Evolutionary conservation across 1,140 invertebrate species (phyloP), one percentile per base, ranked within the genome.

Genomic region (Drosophila ironensis): DNA sequence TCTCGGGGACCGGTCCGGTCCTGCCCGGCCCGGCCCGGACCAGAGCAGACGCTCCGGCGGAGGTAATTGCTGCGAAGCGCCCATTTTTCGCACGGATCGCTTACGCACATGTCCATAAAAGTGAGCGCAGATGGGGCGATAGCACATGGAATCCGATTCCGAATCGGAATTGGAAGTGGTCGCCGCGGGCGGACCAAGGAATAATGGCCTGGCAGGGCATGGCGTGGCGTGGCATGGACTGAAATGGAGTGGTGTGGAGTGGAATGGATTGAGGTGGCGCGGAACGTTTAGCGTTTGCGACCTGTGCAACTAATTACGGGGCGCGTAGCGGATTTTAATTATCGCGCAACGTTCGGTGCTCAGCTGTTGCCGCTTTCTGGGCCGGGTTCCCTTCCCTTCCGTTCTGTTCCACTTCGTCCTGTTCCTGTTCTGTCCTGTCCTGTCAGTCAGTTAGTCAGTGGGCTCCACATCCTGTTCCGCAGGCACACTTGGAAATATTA

Each of bases 61-160:
- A 84, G 86, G 75, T 88, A 88, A 88, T 88, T 88, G 81, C 75
- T 66, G 46, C 86, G 84, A 70, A 88, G 75, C 86, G 84, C 84
- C 84, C 80, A 88, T 88, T 86, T 88, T 88, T 88, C 75, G 86
- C 86, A 88, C 86, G 86, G 86, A 84, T 84, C 78, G 73, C 74
- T 86, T 84, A 84, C 78, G 78, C 78, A 84, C 80, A 84, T 78
- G 73, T 84, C 80, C 64, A 84, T 86, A 86, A 84, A 84, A 86
- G 74, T 86, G 63, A 78, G 78, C 82, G 74, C 54, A 71, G 47
- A 72, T 53, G 35, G 27, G 20, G 37, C 35, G 61, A 67, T 59
- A 56, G 40, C 38, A 35, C 45, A 20, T 37, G 47, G 44, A 45
- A 57, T 52, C 47, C 33, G 50, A 57, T 33, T 57, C 12, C 14